phyloP scores from a whole-genome alignment of 2,113 vertebrate genomes.

The Vimba vimba region DNA sequence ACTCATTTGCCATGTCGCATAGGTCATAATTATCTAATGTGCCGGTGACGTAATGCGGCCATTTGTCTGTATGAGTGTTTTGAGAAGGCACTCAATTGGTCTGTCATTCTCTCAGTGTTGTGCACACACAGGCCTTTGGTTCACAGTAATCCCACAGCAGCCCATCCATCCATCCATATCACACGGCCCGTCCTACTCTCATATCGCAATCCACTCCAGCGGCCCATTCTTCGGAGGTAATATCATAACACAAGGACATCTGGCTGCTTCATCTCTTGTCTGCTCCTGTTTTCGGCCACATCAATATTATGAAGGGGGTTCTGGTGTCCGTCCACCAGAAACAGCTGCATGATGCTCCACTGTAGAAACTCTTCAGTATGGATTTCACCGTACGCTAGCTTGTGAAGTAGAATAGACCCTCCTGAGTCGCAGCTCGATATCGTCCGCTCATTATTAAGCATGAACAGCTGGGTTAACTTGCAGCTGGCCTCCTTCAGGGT shows the following conservation, averaged over 20 bases:
- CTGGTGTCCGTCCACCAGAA: constrained; percentile 1
- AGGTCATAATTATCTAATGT: constrained; percentile 19
- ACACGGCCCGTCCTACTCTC: neutral
- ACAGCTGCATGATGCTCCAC: neutral
- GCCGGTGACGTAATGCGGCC: neutral
- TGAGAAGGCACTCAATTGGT: neutral
- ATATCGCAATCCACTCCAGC: constrained; percentile 29
- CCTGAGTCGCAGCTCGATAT: neutral
- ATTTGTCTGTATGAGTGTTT: neutral
- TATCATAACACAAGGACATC: constrained; percentile 68
- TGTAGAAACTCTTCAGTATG: neutral
- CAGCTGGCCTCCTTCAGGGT: constrained; percentile 13
- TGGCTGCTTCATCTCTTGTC: constrained; percentile 70
- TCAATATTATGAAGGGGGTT: constrained; percentile 60
- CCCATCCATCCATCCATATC: constrained; percentile 7
- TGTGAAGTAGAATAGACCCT: neutral
- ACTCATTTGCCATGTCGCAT: constrained; percentile 8
- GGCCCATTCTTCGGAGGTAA: constrained; percentile 61
- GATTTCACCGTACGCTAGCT: neutral
- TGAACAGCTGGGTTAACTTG: neutral
- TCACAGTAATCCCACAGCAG: neutral
- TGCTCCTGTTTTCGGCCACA: constrained; percentile 62
- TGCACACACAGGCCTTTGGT: constrained; percentile 15
- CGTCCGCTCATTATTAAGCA: neutral
- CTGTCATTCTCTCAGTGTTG: neutral